These are phyloP conservation scores for Pseudomyrmex cubaensis DNA, from an alignment of 1,140 invertebrate species.

Conservation along the genomic window DNA sequence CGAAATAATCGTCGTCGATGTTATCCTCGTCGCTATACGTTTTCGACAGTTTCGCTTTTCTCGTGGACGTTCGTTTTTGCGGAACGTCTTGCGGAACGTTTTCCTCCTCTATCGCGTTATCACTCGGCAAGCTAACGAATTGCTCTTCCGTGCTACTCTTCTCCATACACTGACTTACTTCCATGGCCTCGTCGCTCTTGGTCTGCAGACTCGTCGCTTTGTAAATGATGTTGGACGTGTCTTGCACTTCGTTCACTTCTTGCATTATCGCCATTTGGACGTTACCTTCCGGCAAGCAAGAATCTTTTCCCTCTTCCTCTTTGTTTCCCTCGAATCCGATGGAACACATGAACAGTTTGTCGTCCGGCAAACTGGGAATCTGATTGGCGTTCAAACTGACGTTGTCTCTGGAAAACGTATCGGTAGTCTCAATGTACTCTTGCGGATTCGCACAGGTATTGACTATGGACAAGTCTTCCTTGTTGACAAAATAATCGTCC, in stretches of 20 bases:
- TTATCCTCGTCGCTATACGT: conserved; percentile 75
- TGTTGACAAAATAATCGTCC: conserved; percentile 78
- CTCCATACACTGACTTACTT: conserved; percentile 25
- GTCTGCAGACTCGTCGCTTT: conserved; percentile 7
- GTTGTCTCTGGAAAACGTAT: conserved; percentile 62
- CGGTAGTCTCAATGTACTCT: conserved; percentile 65
- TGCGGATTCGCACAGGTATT: conserved; percentile 55
- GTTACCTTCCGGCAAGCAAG: conserved; percentile 44
- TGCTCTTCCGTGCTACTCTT: conserved; percentile 58
- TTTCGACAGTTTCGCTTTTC: conserved; percentile 76
- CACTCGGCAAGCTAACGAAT: conserved; percentile 48
- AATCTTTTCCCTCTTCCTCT: conserved; percentile 61
- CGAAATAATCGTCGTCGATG: conserved; percentile 75
- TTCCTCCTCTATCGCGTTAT: conserved; percentile 60
- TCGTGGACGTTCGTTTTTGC: conserved; percentile 74
- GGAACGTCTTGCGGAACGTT: conserved; percentile 44
- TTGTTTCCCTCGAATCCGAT: conserved; percentile 76
- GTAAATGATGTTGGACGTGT: conserved; percentile 43
- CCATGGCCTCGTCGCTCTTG: conserved; percentile 59
- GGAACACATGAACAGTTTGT: conserved; percentile 82
- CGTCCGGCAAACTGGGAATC: conserved; percentile 73
- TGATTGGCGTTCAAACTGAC: conserved; percentile 58
- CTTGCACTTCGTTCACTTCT: neutral
- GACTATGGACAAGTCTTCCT: conserved; percentile 76
- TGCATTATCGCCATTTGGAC: conserved; percentile 53